Evolutionary conservation across 2,888 invertebrate genomes (phyloP), one percentile per base, ranked within the genome.

Genomic region (Villa cingulata): DNA sequence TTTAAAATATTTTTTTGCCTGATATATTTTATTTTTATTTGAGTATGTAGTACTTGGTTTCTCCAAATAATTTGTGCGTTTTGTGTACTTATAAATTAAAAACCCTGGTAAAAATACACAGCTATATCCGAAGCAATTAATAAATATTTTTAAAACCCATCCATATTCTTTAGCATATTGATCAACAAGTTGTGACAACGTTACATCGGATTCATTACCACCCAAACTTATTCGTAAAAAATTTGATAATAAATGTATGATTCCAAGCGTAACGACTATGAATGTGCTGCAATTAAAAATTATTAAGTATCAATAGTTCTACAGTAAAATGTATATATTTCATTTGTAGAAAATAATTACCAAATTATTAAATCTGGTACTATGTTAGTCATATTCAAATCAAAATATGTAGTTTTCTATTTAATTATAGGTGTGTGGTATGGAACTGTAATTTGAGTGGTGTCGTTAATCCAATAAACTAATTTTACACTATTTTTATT

Each of bases 91-190:
- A 63, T 86, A 86, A 47, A 91, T 74, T 17, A 92, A 69, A 62
- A 79, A 83, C 42, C 88, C 88, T 2, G 95, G 94, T 49, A 92
- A 67, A 62, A 94, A 74, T 48, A 96, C 74, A n/a, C 89, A 87
- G 4, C 83, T 78, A 66, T 95, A 96, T 15, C 92, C 91, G 17
- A 88, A 73, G 47, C 90, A 72, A 70, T 95, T 95, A 20, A 87
- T 72, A 37, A 80, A 60, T 37, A 94, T 72, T 53, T 84, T 79
- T 55, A 87, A 72, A 17, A 88, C 61, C 94, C 94, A 89, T 49
- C 72, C 74, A 56, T 79, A 80, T 48, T 76, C 73, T 43, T 70
- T 66, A 7, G 71, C 69, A 37, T 72, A 70, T 39, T 71, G 62
- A 54, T 70, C 68, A 42, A 72, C 65, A 42, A 72, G 54, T 53